phyloP scores from a whole-genome alignment of 37 sponge, comb jelly and placozoan genomes.

The Diacarnus erythraeanus region DNA sequence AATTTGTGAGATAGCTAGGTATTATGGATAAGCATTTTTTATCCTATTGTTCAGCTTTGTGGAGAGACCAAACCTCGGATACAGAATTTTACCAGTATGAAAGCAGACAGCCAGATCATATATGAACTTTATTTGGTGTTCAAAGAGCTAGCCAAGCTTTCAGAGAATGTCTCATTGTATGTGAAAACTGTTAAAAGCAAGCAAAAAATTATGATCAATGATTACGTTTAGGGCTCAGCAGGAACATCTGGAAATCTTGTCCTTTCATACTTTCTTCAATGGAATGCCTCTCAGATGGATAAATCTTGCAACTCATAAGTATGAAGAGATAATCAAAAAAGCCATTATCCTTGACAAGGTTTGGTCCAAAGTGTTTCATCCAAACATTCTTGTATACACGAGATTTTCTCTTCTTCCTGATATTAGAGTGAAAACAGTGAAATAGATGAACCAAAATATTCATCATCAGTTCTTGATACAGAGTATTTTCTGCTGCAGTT shows the following conservation, averaged over 20 bases:
- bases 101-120: background rate
- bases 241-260: background rate
- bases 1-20: too few relatives aligned
- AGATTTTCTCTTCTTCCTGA: background rate
- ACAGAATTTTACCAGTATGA: background rate
- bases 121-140: conserved; percentile 21
- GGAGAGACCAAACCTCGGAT: conserved; percentile 2
- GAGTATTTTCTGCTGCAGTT: conserved; percentile 33
- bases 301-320: conserved; percentile 3
- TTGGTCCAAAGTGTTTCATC: too few relatives aligned
- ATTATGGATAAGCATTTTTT: too few relatives aligned
- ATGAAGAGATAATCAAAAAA: conserved; percentile 13
- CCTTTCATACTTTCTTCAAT: conserved; percentile 35
- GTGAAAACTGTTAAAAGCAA: background rate
- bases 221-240: background rate
- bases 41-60: conserved; percentile 7
- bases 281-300: conserved; percentile 47
- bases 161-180: background rate
- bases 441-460: conserved; percentile 27
- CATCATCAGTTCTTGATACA: conserved; percentile 61
- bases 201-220: too few relatives aligned
- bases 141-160: conserved; percentile 13
- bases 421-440: background rate
- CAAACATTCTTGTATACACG: too few relatives aligned
- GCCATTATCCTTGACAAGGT: conserved; percentile 46